phyloP scores from a whole-genome alignment of 2,888 invertebrate species.

The Nephrotoma guestfalica region DNA sequence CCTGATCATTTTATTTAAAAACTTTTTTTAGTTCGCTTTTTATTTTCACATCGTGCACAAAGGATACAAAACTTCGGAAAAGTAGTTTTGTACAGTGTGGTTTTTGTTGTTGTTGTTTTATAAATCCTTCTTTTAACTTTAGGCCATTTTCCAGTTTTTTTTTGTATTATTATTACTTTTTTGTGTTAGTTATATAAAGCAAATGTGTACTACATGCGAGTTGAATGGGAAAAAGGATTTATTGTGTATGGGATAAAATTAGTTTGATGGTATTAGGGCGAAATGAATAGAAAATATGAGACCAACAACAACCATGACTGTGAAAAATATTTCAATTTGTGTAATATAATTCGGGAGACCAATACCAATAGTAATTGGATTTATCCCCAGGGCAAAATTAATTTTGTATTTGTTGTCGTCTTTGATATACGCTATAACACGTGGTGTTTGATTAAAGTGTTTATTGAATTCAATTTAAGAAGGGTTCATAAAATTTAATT shows the following conservation, averaged over 20 bases:
- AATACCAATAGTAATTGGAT: too few relatives aligned
- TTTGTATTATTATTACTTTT: background rate
- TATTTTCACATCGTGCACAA: background rate
- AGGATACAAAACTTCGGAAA: background rate
- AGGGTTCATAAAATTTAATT: too few relatives aligned
- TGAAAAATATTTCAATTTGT: too few relatives aligned
- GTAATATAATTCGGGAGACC: too few relatives aligned
- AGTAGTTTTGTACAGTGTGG: background rate
- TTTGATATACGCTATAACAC: too few relatives aligned
- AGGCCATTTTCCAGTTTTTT: background rate
- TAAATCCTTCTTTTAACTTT: background rate
- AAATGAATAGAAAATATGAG: background rate
- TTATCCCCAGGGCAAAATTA: too few relatives aligned
- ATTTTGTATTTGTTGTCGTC: too few relatives aligned
- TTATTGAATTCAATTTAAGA: too few relatives aligned
- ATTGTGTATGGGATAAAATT: background rate
- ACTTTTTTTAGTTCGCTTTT: background rate
- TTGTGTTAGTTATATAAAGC: background rate
- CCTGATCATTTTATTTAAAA: background rate
- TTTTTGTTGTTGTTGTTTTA: background rate
- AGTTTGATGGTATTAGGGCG: background rate
- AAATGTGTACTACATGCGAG: background rate
- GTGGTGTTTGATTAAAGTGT: too few relatives aligned
- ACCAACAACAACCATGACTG: too few relatives aligned
- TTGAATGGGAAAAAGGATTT: background rate